These are phyloP conservation scores for Brachymystax lenok DNA, from an alignment of 2,797 vertebrate species.

Conservation along the genomic window DNA sequence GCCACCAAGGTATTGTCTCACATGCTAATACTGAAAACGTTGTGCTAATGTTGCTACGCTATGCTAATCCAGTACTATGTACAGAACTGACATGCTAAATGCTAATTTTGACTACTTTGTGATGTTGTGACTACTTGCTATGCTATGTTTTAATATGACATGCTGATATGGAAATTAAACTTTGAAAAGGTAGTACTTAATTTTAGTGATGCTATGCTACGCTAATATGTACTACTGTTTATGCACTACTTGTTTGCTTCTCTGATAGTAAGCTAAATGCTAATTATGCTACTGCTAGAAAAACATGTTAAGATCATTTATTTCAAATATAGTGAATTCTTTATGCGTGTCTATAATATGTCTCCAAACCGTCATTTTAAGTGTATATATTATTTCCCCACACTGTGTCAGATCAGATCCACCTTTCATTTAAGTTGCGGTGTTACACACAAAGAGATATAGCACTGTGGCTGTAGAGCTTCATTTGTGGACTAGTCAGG, in stretches of 20 bases:
- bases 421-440: no score
- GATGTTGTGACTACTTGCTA: background rate
- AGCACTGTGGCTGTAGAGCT: no score
- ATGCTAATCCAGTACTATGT: background rate
- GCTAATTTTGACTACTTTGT: background rate
- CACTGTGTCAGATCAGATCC: no score
- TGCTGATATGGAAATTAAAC: no score
- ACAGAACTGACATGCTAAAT: background rate
- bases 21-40: background rate
- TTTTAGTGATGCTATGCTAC: background rate
- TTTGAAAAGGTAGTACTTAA: no score
- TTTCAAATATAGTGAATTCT: no score
- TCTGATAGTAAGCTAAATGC: background rate
- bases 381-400: no score
- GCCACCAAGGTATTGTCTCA: constrained; percentile 82
- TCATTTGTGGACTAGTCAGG: background rate
- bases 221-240: background rate
- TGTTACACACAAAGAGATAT: no score
- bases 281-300: background rate
- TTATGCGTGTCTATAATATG: no score
- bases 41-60: background rate
- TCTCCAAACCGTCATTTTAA: no score
- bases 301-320: no score
- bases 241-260: background rate
- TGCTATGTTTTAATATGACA: background rate